Evolutionary conservation across 1,140 invertebrate genomes (phyloP).

Genomic region (Drosophila novamexicana): DNA sequence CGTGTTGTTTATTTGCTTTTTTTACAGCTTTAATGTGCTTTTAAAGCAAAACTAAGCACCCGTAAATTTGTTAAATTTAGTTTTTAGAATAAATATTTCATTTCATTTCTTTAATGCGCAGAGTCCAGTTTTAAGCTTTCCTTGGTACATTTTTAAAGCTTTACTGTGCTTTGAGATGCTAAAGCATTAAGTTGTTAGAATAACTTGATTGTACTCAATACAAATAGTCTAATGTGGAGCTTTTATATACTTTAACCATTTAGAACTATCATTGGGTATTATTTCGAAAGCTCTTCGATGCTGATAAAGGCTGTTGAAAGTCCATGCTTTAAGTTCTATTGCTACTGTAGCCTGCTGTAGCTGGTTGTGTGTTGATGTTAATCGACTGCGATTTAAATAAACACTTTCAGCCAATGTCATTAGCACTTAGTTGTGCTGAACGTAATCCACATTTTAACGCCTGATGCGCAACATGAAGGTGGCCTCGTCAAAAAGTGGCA

Average conservation of each 20-base stretch:
- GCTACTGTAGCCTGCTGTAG: neutral
- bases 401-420: conserved; percentile 27
- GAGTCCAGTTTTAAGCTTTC: no score
- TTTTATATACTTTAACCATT: neutral
- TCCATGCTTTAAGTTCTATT: no score
- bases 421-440: conserved; percentile 18
- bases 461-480: conserved; percentile 35
- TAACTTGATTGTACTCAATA: neutral
- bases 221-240: neutral
- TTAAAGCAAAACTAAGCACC: no score
- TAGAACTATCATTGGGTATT: neutral
- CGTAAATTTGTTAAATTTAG: no score
- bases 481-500: conserved; percentile 20
- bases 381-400: neutral
- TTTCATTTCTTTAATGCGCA: no score
- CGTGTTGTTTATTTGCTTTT: no score
- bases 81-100: no score
- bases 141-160: no score
- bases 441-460: conserved; percentile 44
- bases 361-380: neutral
- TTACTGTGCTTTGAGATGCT: neutral
- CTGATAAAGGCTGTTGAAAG: no score
- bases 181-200: neutral
- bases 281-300: neutral
- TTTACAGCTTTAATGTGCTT: no score